These are phyloP conservation scores for Hirtodrosophila alboralis DNA, from an alignment of 2,888 invertebrate genomes.

Conservation along the genomic window DNA sequence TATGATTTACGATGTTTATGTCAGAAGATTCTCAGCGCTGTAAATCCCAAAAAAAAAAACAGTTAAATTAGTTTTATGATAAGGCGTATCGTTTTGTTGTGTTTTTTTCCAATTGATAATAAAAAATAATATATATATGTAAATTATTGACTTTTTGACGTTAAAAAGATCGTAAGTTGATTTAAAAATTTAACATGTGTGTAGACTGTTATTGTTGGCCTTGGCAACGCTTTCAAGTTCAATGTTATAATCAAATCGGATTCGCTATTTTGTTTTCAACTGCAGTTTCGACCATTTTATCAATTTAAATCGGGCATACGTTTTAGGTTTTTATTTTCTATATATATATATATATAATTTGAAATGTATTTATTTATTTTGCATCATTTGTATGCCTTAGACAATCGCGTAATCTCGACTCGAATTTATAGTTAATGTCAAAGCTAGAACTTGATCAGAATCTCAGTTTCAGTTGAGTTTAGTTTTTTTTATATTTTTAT, in stretches of 20 bases:
- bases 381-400: conserved; percentile 42
- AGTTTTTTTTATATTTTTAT: conserved; percentile 6
- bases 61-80: too few species aligned
- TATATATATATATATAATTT: conserved; percentile 1
- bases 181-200: too few species aligned
- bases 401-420: conserved; percentile 9
- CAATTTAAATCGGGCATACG: conserved; percentile 7
- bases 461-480: too few species aligned
- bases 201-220: conserved; percentile 2
- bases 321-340: background rate
- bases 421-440: conserved; percentile 6
- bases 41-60: too few species aligned
- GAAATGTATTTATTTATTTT: conserved; percentile 8
- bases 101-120: too few species aligned
- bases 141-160: too few species aligned
- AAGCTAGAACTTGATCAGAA: too few species aligned
- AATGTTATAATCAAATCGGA: conserved; percentile 25
- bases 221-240: conserved; percentile 36
- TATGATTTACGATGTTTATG: too few species aligned
- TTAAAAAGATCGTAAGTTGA: too few species aligned
- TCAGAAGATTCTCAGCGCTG: too few species aligned
- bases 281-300: conserved; percentile 27
- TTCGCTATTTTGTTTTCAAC: background rate
- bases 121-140: too few species aligned
- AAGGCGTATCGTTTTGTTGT: too few species aligned